Evolutionary conservation across 1,140 invertebrate species (phyloP).

Genomic region (Hyphantria cunea): DNA sequence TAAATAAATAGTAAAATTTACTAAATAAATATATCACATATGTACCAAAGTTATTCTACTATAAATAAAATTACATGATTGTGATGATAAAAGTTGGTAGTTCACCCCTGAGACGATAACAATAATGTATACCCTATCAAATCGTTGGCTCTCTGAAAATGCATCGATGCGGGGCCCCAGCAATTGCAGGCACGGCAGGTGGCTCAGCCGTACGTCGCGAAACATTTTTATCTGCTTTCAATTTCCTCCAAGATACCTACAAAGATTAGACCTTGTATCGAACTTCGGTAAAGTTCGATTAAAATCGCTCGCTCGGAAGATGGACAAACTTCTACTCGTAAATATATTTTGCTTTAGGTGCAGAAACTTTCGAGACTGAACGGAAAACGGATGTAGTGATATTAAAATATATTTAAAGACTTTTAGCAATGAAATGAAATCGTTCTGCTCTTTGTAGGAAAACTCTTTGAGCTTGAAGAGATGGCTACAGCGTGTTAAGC

Average conservation of each 20-base stretch:
- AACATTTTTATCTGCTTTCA: slow-evolving; percentile 32
- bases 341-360: slow-evolving; percentile 22
- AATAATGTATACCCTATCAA: too few relatives aligned
- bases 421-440: neutral
- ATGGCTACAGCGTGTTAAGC: neutral
- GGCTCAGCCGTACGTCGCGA: slow-evolving; percentile 1
- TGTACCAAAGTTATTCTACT: too few relatives aligned
- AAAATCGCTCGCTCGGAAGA: slow-evolving; percentile 26
- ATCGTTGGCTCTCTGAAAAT: too few relatives aligned
- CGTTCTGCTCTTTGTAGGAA: neutral
- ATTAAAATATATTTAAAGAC: slow-evolving; percentile 20
- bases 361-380: slow-evolving; percentile 9
- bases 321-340: slow-evolving; percentile 22
- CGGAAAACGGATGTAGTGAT: slow-evolving; percentile 13
- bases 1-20: too few relatives aligned
- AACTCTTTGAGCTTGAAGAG: neutral
- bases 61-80: too few relatives aligned
- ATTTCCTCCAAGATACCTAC: slow-evolving; percentile 28
- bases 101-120: too few relatives aligned
- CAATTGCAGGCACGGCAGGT: slow-evolving; percentile 3
- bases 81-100: too few relatives aligned
- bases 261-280: slow-evolving; percentile 28
- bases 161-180: too few relatives aligned
- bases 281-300: slow-evolving; percentile 24
- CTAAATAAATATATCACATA: too few relatives aligned